phyloP scores from a whole-genome alignment of 2,113 vertebrate species.

The Dipodomys spectabilis region DNA sequence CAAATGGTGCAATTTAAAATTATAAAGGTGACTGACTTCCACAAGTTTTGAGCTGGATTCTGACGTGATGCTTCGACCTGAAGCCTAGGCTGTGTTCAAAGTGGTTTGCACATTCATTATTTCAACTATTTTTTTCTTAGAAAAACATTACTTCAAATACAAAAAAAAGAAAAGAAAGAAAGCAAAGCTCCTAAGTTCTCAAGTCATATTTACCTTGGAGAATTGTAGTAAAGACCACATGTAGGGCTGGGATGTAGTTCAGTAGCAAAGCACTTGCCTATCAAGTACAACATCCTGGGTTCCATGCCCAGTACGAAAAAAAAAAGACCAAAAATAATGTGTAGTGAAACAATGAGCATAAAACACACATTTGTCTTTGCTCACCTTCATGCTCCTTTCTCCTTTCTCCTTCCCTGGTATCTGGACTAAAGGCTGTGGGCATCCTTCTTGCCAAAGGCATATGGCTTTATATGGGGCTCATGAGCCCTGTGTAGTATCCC shows the following conservation, averaged over 20 bases:
- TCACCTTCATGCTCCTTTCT: fast-evolving
- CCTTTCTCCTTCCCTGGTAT: neutral
- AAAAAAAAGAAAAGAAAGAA: neutral
- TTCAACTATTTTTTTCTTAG: neutral
- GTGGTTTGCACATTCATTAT: neutral
- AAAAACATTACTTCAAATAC: neutral
- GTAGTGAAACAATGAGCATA: neutral
- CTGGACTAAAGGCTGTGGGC: neutral
- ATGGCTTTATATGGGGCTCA: too few relatives aligned
- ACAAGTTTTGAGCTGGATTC: conserved; percentile 4
- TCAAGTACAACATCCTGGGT: too few relatives aligned
- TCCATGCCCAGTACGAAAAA: too few relatives aligned
- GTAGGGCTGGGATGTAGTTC: too few relatives aligned
- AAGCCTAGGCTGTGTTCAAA: neutral
- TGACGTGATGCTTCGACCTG: neutral
- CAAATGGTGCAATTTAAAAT: conserved; percentile 70
- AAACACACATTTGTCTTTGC: neutral
- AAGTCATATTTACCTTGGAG: neutral
- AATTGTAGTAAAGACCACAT: neutral
- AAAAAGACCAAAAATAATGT: too few relatives aligned
- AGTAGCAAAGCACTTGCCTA: too few relatives aligned
- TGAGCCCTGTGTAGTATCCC: too few relatives aligned
- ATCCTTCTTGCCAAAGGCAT: neutral
- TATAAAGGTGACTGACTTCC: conserved; percentile 50
- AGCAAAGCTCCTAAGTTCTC: neutral